phyloP scores from a whole-genome alignment of 2,888 invertebrate species.

The Xanthia icteritia region DNA sequence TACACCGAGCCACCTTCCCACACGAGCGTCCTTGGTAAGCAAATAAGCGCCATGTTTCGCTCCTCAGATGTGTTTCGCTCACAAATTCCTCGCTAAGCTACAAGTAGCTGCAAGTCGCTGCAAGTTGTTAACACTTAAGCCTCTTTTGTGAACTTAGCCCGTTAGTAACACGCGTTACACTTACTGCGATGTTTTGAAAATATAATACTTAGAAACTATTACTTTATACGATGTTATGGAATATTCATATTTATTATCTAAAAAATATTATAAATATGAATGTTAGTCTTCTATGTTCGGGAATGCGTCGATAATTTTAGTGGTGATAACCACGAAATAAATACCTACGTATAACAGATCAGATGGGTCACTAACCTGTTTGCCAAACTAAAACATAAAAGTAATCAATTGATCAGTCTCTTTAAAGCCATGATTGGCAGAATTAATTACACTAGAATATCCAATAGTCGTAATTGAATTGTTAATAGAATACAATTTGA shows the following conservation, averaged over 20 bases:
- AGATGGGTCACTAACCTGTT: not conserved
- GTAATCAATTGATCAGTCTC: not conserved
- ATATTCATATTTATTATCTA: not conserved
- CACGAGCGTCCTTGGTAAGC: not conserved
- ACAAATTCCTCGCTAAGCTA: slow-evolving; percentile 57
- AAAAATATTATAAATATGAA: not conserved
- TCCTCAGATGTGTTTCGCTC: slow-evolving; percentile 48
- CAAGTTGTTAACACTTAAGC: slow-evolving; percentile 67
- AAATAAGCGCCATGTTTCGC: slow-evolving; percentile 22
- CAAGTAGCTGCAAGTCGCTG: slow-evolving; percentile 43
- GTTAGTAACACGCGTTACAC: slow-evolving; percentile 57
- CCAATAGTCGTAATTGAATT: too few species aligned
- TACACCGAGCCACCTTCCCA: too few species aligned
- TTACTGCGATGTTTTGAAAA: slow-evolving; percentile 44
- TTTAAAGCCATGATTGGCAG: slow-evolving; percentile 5
- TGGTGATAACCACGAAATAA: not conserved
- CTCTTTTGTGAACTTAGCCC: slow-evolving; percentile 63
- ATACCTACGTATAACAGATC: not conserved
- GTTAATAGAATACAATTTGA: slow-evolving; percentile 28
- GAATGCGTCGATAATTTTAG: not conserved
- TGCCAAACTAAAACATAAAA: not conserved
- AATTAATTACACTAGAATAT: not conserved
- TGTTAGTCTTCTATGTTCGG: not conserved
- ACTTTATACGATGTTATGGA: slow-evolving; percentile 4
- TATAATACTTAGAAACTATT: slow-evolving; percentile 15